Conservation (phyloP, 2,113 vertebrate species). For the Mustela nigripes region DNA sequence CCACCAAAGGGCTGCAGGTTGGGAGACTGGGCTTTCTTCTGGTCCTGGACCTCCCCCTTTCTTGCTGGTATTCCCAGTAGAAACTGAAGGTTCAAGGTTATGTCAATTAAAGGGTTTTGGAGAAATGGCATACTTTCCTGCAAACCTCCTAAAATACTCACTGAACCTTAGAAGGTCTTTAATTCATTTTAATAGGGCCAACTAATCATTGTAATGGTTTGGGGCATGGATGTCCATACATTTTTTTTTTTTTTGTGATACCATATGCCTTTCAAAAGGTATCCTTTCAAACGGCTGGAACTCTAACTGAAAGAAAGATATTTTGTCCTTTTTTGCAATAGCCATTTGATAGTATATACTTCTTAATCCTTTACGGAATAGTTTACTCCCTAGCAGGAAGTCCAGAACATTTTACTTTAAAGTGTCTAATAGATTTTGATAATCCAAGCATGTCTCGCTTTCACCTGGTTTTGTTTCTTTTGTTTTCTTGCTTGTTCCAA, state of each 20-base stretch:
- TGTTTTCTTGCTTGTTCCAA: not conserved
- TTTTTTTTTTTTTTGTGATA: not conserved
- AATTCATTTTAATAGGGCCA: not conserved
- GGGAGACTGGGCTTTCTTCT: not conserved
- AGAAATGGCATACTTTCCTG: not conserved
- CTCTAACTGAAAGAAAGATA: not conserved
- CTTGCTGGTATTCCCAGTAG: not conserved
- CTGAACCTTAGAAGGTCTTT: not conserved
- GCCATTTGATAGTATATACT: not conserved
- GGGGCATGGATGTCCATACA: not conserved
- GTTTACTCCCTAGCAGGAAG: not conserved
- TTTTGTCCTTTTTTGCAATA: not conserved
- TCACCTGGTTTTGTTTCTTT: not conserved
- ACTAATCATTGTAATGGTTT: not conserved
- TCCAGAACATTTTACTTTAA: not conserved
- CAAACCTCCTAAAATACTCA: not conserved
- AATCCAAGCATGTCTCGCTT: not conserved
- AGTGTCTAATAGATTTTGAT: not conserved
- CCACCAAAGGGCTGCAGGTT: not conserved
- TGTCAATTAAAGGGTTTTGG: not conserved
- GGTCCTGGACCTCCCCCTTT: not conserved
- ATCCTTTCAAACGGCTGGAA: not conserved
- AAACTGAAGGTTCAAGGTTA: not conserved
- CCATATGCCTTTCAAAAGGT: not conserved
- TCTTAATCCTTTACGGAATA: not conserved